These are phyloP conservation scores for Gortyna flavago DNA, from an alignment of 2,888 invertebrate species.

Conservation along the genomic window DNA sequence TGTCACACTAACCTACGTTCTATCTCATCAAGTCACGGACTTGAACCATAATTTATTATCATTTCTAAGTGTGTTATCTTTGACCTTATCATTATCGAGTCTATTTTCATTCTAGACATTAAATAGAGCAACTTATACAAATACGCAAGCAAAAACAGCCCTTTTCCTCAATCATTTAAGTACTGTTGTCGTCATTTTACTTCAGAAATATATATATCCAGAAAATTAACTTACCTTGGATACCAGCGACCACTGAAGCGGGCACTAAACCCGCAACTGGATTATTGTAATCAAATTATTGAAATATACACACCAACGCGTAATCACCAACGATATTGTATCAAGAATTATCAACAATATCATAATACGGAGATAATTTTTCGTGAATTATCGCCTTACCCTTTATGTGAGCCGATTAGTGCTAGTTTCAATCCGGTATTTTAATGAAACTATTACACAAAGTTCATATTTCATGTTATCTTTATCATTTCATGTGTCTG, in stretches of 20 bases:
- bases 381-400: constrained; percentile 57
- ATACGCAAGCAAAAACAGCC: neutral
- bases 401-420: constrained; percentile 41
- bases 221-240: constrained; percentile 69
- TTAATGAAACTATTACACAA: constrained; percentile 20
- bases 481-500: neutral
- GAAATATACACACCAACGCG: constrained; percentile 75
- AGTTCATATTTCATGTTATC: constrained; percentile 1
- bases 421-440: neutral
- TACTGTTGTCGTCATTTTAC: neutral
- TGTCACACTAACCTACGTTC: neutral
- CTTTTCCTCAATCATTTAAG: neutral
- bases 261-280: constrained; percentile 73
- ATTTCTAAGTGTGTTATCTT: neutral
- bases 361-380: constrained; percentile 49
- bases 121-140: neutral
- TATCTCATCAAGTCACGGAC: neutral
- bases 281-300: constrained; percentile 79
- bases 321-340: constrained; percentile 73
- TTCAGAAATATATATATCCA: too few species aligned
- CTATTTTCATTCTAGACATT: constrained; percentile 1
- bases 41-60: constrained; percentile 3
- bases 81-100: constrained; percentile 23
- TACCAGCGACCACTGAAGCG: constrained; percentile 67
- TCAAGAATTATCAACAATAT: constrained; percentile 69